Conservation (phyloP, 2,797 vertebrate species). For the Phoxinus dragarum region DNA sequence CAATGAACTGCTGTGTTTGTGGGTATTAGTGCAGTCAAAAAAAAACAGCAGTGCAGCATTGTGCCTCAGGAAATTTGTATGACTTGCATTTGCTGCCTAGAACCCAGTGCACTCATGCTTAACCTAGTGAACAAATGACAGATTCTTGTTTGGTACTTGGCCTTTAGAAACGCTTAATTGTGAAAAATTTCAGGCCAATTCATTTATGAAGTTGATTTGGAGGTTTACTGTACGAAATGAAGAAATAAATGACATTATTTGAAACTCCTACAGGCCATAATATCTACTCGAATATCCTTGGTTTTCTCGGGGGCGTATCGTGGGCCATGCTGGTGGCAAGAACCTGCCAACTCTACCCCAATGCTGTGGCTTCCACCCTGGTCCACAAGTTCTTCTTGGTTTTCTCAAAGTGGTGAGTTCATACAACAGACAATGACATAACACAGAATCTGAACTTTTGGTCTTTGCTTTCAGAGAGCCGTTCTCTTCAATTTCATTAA, state of each 20-base stretch:
- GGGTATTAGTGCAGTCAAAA: conserved; percentile 48
- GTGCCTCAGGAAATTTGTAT: conserved; percentile 55
- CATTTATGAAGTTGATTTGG: not conserved
- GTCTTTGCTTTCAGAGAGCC: too few species aligned
- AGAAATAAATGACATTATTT: not conserved
- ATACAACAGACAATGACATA: not conserved
- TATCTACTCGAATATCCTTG: conserved; percentile 99
- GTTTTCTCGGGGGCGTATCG: conserved; percentile 97
- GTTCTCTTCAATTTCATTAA: not conserved
- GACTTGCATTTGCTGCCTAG: conserved; percentile 44
- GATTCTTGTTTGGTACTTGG: not conserved
- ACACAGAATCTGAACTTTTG: not conserved
- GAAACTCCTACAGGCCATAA: conserved; percentile 87
- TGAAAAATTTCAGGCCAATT: not conserved
- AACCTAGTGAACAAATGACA: not conserved
- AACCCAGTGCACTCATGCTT: conserved; percentile 23
- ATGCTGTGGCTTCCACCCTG: conserved; percentile 96
- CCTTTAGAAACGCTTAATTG: not conserved
- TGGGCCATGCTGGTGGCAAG: conserved; percentile 99
- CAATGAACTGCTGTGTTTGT: conserved; percentile 33
- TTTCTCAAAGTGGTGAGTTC: conserved; percentile 98
- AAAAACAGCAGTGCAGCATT: conserved; percentile 51
- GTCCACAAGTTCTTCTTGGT: conserved; percentile 99
- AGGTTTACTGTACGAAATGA: not conserved
- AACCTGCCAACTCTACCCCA: conserved; percentile 99